Base-by-base conservation (phyloP, 2,888 invertebrate genomes). In the Scaptodrosophila latifasciaeformis region DNA sequence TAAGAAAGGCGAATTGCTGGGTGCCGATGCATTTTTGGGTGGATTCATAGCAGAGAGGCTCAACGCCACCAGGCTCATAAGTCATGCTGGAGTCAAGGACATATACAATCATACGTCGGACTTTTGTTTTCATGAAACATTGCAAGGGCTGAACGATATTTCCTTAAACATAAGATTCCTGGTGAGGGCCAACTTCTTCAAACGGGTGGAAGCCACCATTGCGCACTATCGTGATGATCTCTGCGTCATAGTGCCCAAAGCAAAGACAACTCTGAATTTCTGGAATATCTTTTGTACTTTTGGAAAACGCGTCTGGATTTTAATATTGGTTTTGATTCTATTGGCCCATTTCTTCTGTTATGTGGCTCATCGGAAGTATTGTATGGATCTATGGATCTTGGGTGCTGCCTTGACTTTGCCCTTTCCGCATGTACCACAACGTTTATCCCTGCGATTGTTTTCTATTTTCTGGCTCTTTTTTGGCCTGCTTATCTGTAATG, bases 81-180 rank as follows among this genome's bases (percentile, higher is more conserved):
- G 80, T 10, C 61, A 63, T 1, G 80, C 81, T 0, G 57, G 65
- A 9, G 46, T 65, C 13, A 65, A 57, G 19, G 66, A 56, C 7
- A 54, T 62, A 17, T 30, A 49, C 15, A 82, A 80, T 44, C 50
- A 59, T 1, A 70, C 65, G 1, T 40, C 64, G 2, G 84, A 82
- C 18, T 74, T 80, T 7, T 84, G 83, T n/a, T 67, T 81, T 2
- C 15, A 44, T 15, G 81, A 83, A 46, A 68, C 84, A 18, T 51
- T 64, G 2, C 62, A 61, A 0, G 81, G 74, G 18, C 61, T 68
- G 37, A 82, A 82, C 43, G 90, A 90, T 55, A 68, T 90, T 13
- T 88, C 89, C 54, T 70, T 90, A 5, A 89, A 86, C 59, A 87
- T 89, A 1, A 83, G 90, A 49, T 89, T 90, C 39, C 81, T 90